These are phyloP conservation scores for Callopanchax toddi DNA, from an alignment of 2,113 vertebrate genomes.

Conservation along the genomic window DNA sequence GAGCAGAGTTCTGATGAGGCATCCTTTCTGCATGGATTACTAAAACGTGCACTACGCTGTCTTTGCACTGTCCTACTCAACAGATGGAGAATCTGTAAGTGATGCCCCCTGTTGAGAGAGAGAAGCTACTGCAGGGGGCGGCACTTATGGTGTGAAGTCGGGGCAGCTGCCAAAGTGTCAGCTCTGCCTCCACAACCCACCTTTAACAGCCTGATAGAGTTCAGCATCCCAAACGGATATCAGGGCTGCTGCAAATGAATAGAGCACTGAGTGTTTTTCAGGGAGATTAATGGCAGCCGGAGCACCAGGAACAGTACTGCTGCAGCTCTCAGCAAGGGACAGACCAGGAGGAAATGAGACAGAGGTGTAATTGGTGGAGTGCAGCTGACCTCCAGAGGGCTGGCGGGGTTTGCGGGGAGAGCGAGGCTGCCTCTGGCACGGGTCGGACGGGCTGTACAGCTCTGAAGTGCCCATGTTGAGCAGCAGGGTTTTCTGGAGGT, in stretches of 20 bases:
- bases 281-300: not conserved
- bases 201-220: slow-evolving; percentile 8
- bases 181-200: slow-evolving; percentile 20
- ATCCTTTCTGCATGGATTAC: slow-evolving; percentile 16
- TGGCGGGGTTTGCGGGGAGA: slow-evolving; percentile 94
- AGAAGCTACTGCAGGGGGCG: slow-evolving; percentile 58
- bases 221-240: slow-evolving; percentile 4
- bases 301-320: not conserved
- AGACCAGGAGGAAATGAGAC: not conserved
- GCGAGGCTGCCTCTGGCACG: slow-evolving; percentile 89
- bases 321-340: not conserved
- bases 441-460: slow-evolving; percentile 91
- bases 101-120: slow-evolving; percentile 63
- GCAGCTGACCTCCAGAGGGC: slow-evolving; percentile 88
- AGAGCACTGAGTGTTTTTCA: slow-evolving; percentile 1
- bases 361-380: not conserved
- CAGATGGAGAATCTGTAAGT: slow-evolving; percentile 64
- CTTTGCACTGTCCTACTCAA: slow-evolving; percentile 49
- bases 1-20: slow-evolving; percentile 21
- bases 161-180: slow-evolving; percentile 54
- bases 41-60: slow-evolving; percentile 7
- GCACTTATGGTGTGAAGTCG: slow-evolving; percentile 30
- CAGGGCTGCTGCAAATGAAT: not conserved
- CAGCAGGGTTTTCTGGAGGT: slow-evolving; percentile 93
- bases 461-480: slow-evolving; percentile 91